Evolutionary conservation across 1,140 invertebrate genomes (phyloP), one percentile per base, ranked within the genome.

Genomic region (Polypedilum pembai): DNA sequence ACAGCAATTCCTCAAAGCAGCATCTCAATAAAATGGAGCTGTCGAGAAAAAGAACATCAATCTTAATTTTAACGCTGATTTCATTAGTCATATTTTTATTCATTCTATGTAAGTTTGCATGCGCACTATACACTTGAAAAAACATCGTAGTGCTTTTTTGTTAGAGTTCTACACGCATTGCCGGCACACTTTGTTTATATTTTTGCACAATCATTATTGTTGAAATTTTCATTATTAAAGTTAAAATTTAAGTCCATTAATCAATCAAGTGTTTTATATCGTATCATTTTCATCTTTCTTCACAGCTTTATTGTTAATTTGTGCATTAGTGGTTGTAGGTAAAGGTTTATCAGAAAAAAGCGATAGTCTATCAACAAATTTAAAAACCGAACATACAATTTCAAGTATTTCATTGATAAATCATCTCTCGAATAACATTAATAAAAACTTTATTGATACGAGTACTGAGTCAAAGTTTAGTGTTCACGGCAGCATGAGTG

Each of bases 401-500:
- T 41, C 40, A 40, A 41, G 40, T 15, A 41, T 40, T 4, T 41
- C 21, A 3, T 10, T 73, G 20, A 73, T 73, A 12, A 40, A 45
- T 73, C 63, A 10, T 10, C 12, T 41, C 4, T 15, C 3, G 5
- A 73, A 21, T 21, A 69, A 69, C 10, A 8, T 10, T 8, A 69
- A 21, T 20, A 75, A 18, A 20, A 75, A 21, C 10, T 74, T 75
- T n/a, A 65, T 74, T 45, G 40, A 24, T 5, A 69, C 18, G n/a
- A 81, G 80, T 79, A 76, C 75, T 73, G 7, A 77, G 74, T 69
- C 76, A 21, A 41, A 74, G 45, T 45, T 40, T 77, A 63, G 21
- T 74, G 8, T 76, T 76, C 18, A 75, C 73, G 63, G 76, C 65
- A 17, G 12, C 33, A 83, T 83, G 80, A 74, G 40, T 7, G 74